Evolutionary conservation across 2,888 invertebrate genomes (phyloP).

Genomic region (Quadroppia sp.): DNA sequence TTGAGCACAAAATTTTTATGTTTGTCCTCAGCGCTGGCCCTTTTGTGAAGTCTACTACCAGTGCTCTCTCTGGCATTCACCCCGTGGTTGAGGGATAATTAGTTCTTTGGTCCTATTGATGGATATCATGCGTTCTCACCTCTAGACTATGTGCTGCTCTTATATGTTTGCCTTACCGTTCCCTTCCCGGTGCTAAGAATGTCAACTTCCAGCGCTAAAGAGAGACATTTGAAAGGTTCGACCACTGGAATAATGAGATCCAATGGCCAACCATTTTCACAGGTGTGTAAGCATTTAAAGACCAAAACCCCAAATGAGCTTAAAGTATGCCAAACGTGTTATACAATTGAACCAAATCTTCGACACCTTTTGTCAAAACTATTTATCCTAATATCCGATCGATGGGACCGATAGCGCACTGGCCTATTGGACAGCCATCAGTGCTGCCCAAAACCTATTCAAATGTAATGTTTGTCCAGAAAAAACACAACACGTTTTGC

Average conservation of each 20-base stretch:
- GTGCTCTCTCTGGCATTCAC: neutral
- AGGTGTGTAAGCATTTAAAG: constrained; percentile 29
- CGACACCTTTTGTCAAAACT: neutral
- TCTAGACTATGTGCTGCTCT: neutral
- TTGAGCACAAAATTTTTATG: constrained; percentile 9
- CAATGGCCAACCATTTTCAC: neutral
- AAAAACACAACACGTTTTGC: neutral
- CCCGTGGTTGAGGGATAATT: constrained; percentile 32
- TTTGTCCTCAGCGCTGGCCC: constrained; percentile 4
- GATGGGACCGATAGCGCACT: neutral
- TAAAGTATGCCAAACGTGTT: constrained; percentile 30
- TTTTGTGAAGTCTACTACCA: neutral
- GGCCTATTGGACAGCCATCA: neutral
- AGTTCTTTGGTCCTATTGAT: constrained; percentile 32
- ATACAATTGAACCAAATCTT: neutral
- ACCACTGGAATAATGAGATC: neutral
- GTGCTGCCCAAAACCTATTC: neutral
- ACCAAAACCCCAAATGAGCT: constrained; percentile 31
- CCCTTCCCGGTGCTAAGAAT: neutral
- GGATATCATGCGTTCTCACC: constrained; percentile 36
- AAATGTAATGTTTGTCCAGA: neutral
- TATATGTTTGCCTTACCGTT: neutral
- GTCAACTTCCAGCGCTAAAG: neutral
- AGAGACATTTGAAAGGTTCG: neutral
- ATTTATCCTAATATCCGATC: constrained; percentile 5